phyloP scores from a whole-genome alignment of 2,797 vertebrate genomes.

The Smutsia temminckii region DNA sequence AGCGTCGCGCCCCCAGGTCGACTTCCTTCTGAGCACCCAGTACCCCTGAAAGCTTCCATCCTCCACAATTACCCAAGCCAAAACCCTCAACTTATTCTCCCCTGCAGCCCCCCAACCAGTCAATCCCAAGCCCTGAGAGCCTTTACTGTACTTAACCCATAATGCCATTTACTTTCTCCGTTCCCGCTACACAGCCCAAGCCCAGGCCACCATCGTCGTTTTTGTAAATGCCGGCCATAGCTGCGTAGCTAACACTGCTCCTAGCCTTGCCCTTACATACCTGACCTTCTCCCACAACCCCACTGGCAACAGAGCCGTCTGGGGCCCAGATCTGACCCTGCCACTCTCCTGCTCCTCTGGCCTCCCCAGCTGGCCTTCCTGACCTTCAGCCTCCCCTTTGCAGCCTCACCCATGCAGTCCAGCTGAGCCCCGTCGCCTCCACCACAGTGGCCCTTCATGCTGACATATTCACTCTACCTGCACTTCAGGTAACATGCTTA shows the following conservation, averaged over 20 bases:
- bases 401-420: not conserved
- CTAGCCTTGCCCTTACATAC: not conserved
- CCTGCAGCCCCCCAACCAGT: not conserved
- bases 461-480: rapidly evolving
- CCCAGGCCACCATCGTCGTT: not conserved
- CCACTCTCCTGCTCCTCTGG: not conserved
- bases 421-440: not conserved
- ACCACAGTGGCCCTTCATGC: not conserved
- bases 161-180: not conserved
- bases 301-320: not conserved
- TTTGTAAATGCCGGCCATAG: not conserved
- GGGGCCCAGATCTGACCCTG: not conserved
- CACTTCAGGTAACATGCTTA: not conserved
- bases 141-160: rapidly evolving
- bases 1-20: not conserved
- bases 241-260: not conserved
- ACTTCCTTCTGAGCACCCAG: not conserved
- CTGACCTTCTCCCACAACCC: not conserved
- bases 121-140: not conserved
- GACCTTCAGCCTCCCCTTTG: not conserved
- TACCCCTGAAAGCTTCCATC: not conserved
- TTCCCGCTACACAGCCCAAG: not conserved
- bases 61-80: not conserved
- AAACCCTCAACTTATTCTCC: not conserved
- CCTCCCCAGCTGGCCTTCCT: not conserved